Evolutionary conservation across 2,888 invertebrate genomes (phyloP), one percentile per base, ranked within the genome.

Genomic region (Chydorus sphaericus): DNA sequence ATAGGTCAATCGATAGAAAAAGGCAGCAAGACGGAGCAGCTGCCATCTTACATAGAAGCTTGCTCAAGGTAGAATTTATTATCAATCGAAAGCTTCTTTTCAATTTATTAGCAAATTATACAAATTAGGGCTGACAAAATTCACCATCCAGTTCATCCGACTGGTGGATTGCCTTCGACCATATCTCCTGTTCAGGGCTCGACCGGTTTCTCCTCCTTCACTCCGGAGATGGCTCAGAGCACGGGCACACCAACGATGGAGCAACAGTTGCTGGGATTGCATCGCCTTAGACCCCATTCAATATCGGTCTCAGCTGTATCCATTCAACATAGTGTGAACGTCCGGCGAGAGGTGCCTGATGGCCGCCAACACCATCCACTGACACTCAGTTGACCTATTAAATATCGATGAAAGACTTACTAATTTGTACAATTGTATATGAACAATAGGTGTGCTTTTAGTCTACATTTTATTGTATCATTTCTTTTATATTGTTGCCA

Each of bases 211-310:
- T 18, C 39, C 6, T 23, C 20, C 16, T 31, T 52, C 14, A 28
- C 36, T 37, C 53, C 68, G 28, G 68, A 68, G 57, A 65, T 33
- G 31, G 55, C 38, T 33, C 53, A 23, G 37, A 36, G 18, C 48
- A 58, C 33, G 18, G 37, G 16, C 33, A 18, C 48, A 5, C 36
- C 49, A n/a, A n/a, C n/a, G n/a, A n/a, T n/a, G n/a, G n/a, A n/a
- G n/a, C n/a, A n/a, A n/a, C n/a, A n/a, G n/a, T n/a, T 62, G 28
- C 61, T 62, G 2, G n/a, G 23, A 8, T 44, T 37, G 2, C 52
- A 52, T 33, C 36, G 16, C 23, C 36, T 37, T 5, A 37, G 36
- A 8, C 16, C 50, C 20, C 30, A 29, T 20, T 8, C 44, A 11
- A 44, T 44, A 14, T 14, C 44, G n/a, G 28, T 23, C 26, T 26